Base-by-base conservation (phyloP, 37 sponge, comb jelly and placozoan species). In the Hexactinellida sp. region DNA sequence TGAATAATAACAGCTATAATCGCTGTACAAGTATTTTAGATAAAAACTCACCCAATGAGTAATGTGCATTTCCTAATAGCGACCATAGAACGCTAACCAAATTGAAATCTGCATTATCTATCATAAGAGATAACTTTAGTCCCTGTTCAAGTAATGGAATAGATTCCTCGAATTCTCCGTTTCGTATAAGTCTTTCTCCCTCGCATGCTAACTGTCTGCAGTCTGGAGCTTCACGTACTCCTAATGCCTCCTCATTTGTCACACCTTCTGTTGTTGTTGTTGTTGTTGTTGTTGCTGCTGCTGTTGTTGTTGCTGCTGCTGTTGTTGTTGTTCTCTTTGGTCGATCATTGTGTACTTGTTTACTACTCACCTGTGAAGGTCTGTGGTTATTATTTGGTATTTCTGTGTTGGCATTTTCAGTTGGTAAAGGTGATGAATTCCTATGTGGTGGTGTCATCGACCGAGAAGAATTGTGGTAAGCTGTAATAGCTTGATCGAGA, bases 31-130 rank as follows among this genome's bases (percentile, higher is more conserved):
- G n/a, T n/a, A n/a, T n/a, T n/a, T n/a, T n/a, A n/a, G n/a, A n/a
- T n/a, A n/a, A n/a, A n/a, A n/a, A n/a, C 76, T 92, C 85, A 0
- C 92, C 92, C 3, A 89, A 24, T 36, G 87, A 89, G 51, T 92
- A 94, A 84, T 92, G 91, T 0, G 92, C 92, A 37, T 92, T 92
- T 21, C 94, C 94, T n/a, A 94, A 85, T 37, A 94, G 85, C 76
- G 91, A 92, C 94, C 94, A 94, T 19, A 94, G 85, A 10, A 92
- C 90, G 51, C 94, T 94, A 35, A 86, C 39, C 47, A 93, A 88
- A 63, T 92, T 92, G 37, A 85, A 83, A 38, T 92, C 94, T 52
- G 92, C 92, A 13, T 76, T 92, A 0, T 91, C 92, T 1, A 88
- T 19, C 84, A 90, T 88, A 37, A 93, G 86, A 63, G 76, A 63